Evolutionary conservation across 1,140 invertebrate genomes (phyloP), one percentile per base, ranked within the genome.

Genomic region (Sycophila sp.): DNA sequence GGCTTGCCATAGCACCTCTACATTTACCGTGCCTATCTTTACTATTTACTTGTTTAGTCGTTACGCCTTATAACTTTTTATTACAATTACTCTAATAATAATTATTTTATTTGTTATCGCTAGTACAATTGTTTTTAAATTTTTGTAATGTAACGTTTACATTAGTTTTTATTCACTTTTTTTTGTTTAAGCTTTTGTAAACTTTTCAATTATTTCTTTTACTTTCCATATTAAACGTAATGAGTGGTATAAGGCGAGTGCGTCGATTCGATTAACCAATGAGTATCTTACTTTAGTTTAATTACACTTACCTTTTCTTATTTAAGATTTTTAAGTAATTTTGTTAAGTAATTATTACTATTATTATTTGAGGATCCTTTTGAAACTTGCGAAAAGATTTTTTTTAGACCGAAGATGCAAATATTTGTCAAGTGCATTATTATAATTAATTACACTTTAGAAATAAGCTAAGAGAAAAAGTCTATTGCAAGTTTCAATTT

Each of bases 21-120:
- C 75, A 76, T 82, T 86, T 81, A 85, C 75, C 81, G 83, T 85
- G 83, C 82, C 83, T 85, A 82, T 83, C 82, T 81, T 76, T 62
- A 62, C 55, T 67, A 71, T 58, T 58, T 63, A 70, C 30, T 63
- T 22, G 32, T 49, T 68, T 68, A 59, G 10, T 51, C 19, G 47
- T 58, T 63, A 60, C 7, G 19, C 8, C 69, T 73, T 73, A 66
- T 77, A 72, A 78, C 77, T 77, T 77, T 75, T 76, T 81, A 80
- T 69, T 76, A 74, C 78, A 77, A 79, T 77, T 71, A 73, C 73
- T 71, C 65, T 77, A 73, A 71, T 66, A 78, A 78, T 77, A 77
- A 75, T 77, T 80, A 78, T 69, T 79, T 71, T 80, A 80, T 73
- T 77, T 72, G 74, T 74, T 74, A 67, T 77, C 71, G 63, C 75